Evolutionary conservation across 2,797 vertebrate genomes (phyloP).

Genomic region (Harpagifer antarcticus): DNA sequence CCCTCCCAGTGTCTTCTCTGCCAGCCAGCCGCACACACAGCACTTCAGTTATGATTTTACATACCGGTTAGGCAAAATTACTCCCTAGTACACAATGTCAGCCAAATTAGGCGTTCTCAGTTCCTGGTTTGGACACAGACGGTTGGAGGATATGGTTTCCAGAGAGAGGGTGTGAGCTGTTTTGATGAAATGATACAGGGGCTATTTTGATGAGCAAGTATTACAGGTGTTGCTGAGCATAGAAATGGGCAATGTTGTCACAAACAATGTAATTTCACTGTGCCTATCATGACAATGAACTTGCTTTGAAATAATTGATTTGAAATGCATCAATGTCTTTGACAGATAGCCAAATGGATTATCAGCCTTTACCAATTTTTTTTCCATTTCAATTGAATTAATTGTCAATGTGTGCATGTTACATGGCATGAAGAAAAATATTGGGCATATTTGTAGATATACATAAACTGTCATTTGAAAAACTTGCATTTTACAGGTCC

Average conservation of each 20-base stretch:
- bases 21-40: conserved; percentile 65
- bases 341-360: not conserved
- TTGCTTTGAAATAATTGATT: conserved; percentile 6
- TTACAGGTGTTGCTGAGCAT: conserved; percentile 41
- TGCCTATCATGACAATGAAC: not conserved
- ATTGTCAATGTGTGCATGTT: not conserved
- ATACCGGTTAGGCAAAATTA: conserved; percentile 82
- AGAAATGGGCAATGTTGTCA: conserved; percentile 12
- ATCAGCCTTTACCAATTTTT: not conserved
- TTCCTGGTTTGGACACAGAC: conserved; percentile 75
- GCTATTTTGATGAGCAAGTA: conserved; percentile 54
- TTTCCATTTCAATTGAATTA: conserved; percentile 8
- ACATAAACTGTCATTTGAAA: not conserved
- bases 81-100: conserved; percentile 76
- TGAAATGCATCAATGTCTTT: not conserved
- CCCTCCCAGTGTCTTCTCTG: conserved; percentile 65
- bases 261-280: conserved; percentile 5
- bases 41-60: conserved; percentile 83
- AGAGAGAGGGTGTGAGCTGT: conserved; percentile 56
- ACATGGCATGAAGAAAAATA: not conserved
- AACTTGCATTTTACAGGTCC: not conserved
- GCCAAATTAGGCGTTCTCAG: conserved; percentile 76
- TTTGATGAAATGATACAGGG: conserved; percentile 48
- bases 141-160: conserved; percentile 71
- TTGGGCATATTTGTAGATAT: not conserved